Evolutionary conservation across 2,797 vertebrate species (phyloP).

Genomic region (Agapornis canus): DNA sequence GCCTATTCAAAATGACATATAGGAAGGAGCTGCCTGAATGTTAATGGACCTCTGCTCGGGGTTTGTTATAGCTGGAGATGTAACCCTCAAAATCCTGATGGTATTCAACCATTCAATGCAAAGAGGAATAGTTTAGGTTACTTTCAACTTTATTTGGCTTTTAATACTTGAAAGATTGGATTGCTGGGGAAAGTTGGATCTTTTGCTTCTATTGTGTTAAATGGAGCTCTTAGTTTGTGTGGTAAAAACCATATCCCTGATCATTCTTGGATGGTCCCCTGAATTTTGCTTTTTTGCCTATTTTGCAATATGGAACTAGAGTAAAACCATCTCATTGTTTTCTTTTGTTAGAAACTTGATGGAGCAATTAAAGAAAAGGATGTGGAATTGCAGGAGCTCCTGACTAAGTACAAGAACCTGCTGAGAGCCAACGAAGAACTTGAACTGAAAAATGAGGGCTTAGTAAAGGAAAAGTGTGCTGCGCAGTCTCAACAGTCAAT

Average conservation of each 20-base stretch:
- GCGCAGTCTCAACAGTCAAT: slow-evolving; percentile 83
- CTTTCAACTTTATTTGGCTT: not conserved
- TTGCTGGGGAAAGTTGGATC: not conserved
- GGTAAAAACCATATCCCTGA: not conserved
- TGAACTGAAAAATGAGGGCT: slow-evolving; percentile 82
- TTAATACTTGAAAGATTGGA: not conserved
- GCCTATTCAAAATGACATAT: not conserved
- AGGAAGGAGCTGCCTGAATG: not conserved
- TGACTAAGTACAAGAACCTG: slow-evolving; percentile 82
- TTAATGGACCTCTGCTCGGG: not conserved
- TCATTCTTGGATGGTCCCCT: not conserved
- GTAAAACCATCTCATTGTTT: not conserved
- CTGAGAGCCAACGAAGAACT: slow-evolving; percentile 84
- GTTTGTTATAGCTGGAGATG: not conserved
- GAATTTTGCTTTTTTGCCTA: not conserved
- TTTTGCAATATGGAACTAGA: not conserved
- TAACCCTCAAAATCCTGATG: not conserved
- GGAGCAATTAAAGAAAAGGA: slow-evolving; percentile 85
- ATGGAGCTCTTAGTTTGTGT: not conserved
- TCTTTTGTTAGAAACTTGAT: slow-evolving; percentile 82
- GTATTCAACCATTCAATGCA: not conserved
- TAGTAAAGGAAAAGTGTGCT: slow-evolving; percentile 83
- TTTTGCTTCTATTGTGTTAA: not conserved
- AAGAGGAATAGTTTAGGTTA: not conserved
- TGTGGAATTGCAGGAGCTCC: slow-evolving; percentile 83